phyloP scores from a whole-genome alignment of 2,113 vertebrate species.

The Oryzias curvinotus region DNA sequence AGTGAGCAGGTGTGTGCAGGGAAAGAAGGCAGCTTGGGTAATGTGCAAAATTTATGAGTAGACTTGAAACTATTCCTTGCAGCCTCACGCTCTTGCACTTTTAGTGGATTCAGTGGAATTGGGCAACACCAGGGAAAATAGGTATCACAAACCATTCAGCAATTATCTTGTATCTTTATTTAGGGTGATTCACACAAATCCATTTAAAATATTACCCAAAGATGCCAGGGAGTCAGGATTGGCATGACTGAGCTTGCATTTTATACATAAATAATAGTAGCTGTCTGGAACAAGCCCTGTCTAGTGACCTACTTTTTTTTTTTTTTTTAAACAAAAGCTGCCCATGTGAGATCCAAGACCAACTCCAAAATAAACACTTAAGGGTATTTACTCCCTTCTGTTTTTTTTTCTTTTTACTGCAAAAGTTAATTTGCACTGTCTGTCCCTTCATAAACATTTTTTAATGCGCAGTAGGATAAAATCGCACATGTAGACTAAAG shows the following conservation, averaged over 20 bases:
- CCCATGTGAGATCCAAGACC: not conserved
- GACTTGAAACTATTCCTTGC: conserved; percentile 36
- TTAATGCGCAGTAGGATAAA: not conserved
- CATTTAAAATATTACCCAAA: not conserved
- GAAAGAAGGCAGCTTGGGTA: conserved; percentile 35
- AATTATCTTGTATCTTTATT: too few species aligned
- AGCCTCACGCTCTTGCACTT: conserved; percentile 19
- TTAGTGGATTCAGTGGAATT: conserved; percentile 2
- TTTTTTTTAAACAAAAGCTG: not conserved
- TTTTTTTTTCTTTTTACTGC: too few species aligned
- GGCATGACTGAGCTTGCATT: conserved; percentile 7
- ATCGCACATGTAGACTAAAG: not conserved
- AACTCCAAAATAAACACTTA: not conserved
- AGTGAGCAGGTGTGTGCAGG: conserved; percentile 36
- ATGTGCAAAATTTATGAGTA: conserved; percentile 65
- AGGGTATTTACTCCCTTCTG: not conserved
- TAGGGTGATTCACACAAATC: not conserved
- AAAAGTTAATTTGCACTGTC: not conserved
- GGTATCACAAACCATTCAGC: too few species aligned
- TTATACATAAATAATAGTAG: conserved; percentile 53
- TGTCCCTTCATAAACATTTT: not conserved
- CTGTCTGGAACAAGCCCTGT: conserved; percentile 32
- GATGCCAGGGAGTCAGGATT: not conserved
- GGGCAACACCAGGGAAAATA: conserved; percentile 9
- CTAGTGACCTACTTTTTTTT: conserved; percentile 39